Conservation (phyloP, 1,140 invertebrate species). For the Anastrepha ludens region DNA sequence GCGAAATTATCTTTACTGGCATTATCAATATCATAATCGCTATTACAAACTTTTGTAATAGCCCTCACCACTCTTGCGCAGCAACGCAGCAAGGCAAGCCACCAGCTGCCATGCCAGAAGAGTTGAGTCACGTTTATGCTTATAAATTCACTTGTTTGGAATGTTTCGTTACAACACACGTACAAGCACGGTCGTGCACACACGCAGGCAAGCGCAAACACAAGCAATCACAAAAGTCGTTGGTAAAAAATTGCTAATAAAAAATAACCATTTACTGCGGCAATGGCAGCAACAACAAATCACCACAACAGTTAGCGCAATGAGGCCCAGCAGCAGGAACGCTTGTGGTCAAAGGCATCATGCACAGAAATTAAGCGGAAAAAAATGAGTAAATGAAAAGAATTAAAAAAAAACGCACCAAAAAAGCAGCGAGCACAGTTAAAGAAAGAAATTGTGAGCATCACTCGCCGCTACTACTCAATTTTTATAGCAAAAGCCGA, state of each 20-base stretch:
- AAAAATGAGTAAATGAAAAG: conserved; percentile 15
- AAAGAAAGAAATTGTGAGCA: conserved; percentile 51
- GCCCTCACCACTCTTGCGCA: not conserved
- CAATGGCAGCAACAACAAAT: conserved; percentile 49
- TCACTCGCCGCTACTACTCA: conserved; percentile 46
- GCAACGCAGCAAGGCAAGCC: not conserved
- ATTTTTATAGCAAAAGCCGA: conserved; percentile 55
- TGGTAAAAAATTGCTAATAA: conserved; percentile 42
- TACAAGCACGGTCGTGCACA: not conserved
- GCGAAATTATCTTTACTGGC: conserved; percentile 33
- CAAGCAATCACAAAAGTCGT: not conserved
- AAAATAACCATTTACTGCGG: conserved; percentile 45
- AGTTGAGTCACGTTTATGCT: conserved; percentile 56
- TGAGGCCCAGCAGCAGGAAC: not conserved
- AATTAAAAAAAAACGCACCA: not conserved
- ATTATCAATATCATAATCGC: conserved; percentile 52
- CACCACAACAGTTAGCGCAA: not conserved
- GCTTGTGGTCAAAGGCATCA: conserved; percentile 35
- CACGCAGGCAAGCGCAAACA: not conserved
- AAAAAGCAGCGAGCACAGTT: not conserved
- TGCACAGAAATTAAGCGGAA: conserved; percentile 5
- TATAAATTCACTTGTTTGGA: conserved; percentile 57
- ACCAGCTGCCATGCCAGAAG: not conserved
- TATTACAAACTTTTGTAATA: conserved; percentile 24
- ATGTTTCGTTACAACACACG: conserved; percentile 34